Conservation (phyloP, 2,797 vertebrate genomes). For the Eospalax fontanierii region DNA sequence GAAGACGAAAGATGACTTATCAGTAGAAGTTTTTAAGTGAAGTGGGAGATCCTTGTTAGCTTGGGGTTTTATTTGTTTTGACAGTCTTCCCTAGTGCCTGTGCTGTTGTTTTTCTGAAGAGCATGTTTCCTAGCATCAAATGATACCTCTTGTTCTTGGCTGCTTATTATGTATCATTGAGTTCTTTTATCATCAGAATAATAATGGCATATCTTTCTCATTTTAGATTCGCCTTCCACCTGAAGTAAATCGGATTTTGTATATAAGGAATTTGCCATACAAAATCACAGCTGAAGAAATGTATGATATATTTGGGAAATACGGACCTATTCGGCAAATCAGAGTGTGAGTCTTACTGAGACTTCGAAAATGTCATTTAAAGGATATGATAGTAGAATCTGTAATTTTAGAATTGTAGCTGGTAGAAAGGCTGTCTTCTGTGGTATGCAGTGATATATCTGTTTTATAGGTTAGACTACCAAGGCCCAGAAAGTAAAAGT, state of each 20-base stretch:
- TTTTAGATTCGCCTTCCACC: conserved; percentile 97
- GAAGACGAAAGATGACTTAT: not conserved
- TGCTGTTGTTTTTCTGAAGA: conserved; percentile 42
- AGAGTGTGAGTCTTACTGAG: conserved; percentile 94
- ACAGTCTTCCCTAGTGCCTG: not conserved
- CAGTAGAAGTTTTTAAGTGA: not conserved
- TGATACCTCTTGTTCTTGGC: conserved; percentile 35
- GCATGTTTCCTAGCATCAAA: not conserved
- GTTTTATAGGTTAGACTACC: not conserved
- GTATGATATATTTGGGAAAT: conserved; percentile 99
- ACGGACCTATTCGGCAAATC: conserved; percentile 98
- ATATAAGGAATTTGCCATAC: conserved; percentile 97
- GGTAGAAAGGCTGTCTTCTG: not conserved
- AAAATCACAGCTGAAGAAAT: conserved; percentile 99
- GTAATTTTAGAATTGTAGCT: conserved; percentile 1
- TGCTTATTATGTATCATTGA: not conserved
- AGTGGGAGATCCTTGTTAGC: conserved; percentile 1
- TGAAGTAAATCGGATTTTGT: conserved; percentile 98
- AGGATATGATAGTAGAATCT: conserved; percentile 1
- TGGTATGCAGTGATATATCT: not conserved
- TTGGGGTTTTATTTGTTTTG: not conserved
- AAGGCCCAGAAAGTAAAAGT: not conserved
- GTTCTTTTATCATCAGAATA: conserved; percentile 30
- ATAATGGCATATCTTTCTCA: not conserved
- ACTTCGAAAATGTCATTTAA: conserved; percentile 47